phyloP scores from a whole-genome alignment of 30 jellyfish, hydroid and myxozoan species.

The Hydractinia echinata region DNA sequence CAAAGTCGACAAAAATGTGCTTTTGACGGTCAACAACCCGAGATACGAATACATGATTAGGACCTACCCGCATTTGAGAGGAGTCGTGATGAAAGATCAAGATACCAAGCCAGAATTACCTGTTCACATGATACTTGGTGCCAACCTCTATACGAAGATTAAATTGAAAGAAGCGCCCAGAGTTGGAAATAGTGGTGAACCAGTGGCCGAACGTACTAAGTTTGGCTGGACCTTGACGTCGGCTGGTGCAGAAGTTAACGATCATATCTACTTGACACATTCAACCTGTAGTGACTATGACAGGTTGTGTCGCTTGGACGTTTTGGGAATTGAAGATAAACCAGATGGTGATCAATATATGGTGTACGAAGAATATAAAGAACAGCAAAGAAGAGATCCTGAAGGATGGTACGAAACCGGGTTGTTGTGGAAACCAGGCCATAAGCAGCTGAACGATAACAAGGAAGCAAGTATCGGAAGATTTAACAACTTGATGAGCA shows the following conservation, averaged over 20 bases:
- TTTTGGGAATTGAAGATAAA: slow-evolving; percentile 35
- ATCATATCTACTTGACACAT: no score
- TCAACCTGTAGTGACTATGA: no score
- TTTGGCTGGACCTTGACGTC: slow-evolving; percentile 52
- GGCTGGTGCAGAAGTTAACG: slow-evolving; percentile 18
- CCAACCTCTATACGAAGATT: slow-evolving; percentile 32
- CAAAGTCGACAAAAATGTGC: no score
- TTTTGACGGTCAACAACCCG: no score
- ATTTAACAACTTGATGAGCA: slow-evolving; percentile 28
- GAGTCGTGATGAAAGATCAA: slow-evolving; percentile 8
- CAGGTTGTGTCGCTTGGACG: no score
- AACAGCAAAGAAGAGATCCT: slow-evolving; percentile 38
- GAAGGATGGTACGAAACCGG: slow-evolving; percentile 56
- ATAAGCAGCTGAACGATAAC: slow-evolving; percentile 33
- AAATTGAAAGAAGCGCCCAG: slow-evolving; percentile 31
- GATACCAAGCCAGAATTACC: slow-evolving; percentile 42
- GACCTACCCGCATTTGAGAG: slow-evolving; percentile 4
- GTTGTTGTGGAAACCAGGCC: slow-evolving; percentile 48
- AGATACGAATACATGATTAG: no score
- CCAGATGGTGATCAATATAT: slow-evolving; percentile 54
- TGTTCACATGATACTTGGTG: slow-evolving; percentile 47
- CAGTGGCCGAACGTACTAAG: slow-evolving; percentile 48
- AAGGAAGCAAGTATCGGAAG: slow-evolving; percentile 35
- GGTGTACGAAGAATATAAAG: slow-evolving; percentile 56
- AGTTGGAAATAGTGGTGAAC: slow-evolving; percentile 52